These are phyloP conservation scores for Hyla sarda DNA, from an alignment of 2,113 vertebrate species.

Conservation along the genomic window DNA sequence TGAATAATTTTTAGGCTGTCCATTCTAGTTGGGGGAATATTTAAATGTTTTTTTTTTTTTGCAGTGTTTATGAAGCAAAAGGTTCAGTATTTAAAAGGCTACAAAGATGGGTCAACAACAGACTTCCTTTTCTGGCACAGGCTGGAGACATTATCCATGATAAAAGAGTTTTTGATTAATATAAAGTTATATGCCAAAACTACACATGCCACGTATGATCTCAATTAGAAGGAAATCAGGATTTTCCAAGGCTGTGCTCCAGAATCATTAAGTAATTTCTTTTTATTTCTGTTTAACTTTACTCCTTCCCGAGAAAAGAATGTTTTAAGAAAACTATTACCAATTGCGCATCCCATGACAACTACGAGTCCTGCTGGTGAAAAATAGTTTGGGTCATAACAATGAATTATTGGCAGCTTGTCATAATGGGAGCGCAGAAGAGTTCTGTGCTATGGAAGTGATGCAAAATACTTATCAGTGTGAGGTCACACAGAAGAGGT, in stretches of 20 bases:
- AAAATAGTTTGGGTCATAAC: neutral
- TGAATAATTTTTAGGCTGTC: neutral
- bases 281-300: slow-evolving; percentile 80
- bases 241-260: slow-evolving; percentile 80
- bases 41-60: neutral
- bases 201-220: slow-evolving; percentile 85
- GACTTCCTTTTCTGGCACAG: slow-evolving; percentile 73
- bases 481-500: slow-evolving; percentile 66
- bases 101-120: slow-evolving; percentile 70
- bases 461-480: slow-evolving; percentile 68
- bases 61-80: slow-evolving; percentile 85
- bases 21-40: slow-evolving; percentile 8
- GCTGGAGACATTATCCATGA: slow-evolving; percentile 77
- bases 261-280: slow-evolving; percentile 78
- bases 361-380: slow-evolving; percentile 53
- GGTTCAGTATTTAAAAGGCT: slow-evolving; percentile 77
- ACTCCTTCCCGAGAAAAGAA: slow-evolving; percentile 77
- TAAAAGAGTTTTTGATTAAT: slow-evolving; percentile 87
- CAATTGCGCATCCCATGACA: slow-evolving; percentile 69
- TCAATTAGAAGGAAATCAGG: slow-evolving; percentile 88
- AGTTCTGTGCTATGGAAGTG: slow-evolving; percentile 69
- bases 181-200: slow-evolving; percentile 78
- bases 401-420: slow-evolving; percentile 64
- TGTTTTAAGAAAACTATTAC: slow-evolving; percentile 66
- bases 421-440: slow-evolving; percentile 70